A percentile compares a stretch with the other conserved stretches of the same genome.
phyloP scores from a whole-genome alignment of 2,888 invertebrate species.

The Zhuqinia jingwanae region DNA sequence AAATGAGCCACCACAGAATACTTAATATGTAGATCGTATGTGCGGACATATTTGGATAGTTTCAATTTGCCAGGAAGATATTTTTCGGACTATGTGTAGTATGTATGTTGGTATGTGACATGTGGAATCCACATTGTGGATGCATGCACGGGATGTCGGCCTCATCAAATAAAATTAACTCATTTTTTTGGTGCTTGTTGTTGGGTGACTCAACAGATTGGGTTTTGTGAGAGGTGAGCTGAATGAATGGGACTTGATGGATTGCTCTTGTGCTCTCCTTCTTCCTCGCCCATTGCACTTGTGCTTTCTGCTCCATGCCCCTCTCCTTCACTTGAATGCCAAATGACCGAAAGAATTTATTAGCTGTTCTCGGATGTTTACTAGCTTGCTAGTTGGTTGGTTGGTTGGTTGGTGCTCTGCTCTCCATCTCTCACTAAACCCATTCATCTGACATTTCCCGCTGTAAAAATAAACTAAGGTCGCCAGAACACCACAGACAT shows the following conservation, averaged over 20 bases:
- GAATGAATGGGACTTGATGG: conserved; percentile 17
- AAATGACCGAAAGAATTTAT: not conserved
- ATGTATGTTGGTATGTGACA: too few relatives aligned
- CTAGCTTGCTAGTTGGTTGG: too few relatives aligned
- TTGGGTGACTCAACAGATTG: conserved; percentile 28
- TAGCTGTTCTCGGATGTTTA: too few relatives aligned
- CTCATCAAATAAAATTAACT: not conserved
- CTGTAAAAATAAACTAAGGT: not conserved
- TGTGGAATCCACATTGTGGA: too few relatives aligned
- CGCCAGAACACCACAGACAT: conserved; percentile 72
- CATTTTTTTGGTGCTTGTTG: not conserved
- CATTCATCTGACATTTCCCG: not conserved
- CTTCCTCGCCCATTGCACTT: too few relatives aligned
- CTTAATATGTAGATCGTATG: too few relatives aligned
- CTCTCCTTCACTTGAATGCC: too few relatives aligned
- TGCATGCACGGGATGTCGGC: not conserved
- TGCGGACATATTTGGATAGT: too few relatives aligned
- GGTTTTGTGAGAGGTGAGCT: not conserved
- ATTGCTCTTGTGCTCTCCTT: conserved; percentile 1
- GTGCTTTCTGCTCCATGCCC: not conserved
- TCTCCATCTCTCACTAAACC: not conserved
- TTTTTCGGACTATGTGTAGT: too few relatives aligned
- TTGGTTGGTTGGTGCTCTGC: too few relatives aligned
- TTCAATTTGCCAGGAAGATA: too few relatives aligned
- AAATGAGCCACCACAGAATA: too few relatives aligned